Conservation (phyloP, 2,888 invertebrate genomes). For the Spilarctia lutea region DNA sequence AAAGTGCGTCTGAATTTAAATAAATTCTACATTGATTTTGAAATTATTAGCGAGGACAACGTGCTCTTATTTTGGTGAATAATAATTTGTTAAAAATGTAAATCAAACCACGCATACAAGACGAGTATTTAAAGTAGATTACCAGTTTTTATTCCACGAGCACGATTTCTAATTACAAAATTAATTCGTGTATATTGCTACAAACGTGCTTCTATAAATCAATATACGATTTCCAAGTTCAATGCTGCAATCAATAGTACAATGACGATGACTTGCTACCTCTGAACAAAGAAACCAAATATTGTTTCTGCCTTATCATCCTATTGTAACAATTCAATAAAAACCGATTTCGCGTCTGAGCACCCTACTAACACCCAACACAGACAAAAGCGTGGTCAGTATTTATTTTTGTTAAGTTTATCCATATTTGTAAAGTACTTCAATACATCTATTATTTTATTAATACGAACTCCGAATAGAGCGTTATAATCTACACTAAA, state of each 20-base stretch:
- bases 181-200: conserved; percentile 36
- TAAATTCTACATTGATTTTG: not conserved
- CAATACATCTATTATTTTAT: not conserved
- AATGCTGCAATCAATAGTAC: conserved; percentile 65
- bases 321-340: conserved; percentile 55
- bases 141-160: conserved; percentile 20
- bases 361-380: conserved; percentile 63
- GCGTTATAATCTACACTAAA: not conserved
- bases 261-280: conserved; percentile 66
- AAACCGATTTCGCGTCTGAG: conserved; percentile 45
- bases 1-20: not conserved
- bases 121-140: conserved; percentile 26
- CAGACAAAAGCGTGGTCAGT: conserved; percentile 27
- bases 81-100: conserved; percentile 14
- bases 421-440: not conserved
- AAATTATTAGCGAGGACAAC: not conserved
- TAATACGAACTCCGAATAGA: not conserved
- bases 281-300: conserved; percentile 52
- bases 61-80: not conserved
- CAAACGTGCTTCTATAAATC: conserved; percentile 51
- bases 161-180: conserved; percentile 46
- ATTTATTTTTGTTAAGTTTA: not conserved
- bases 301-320: conserved; percentile 65
- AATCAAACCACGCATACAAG: conserved; percentile 18
- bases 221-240: conserved; percentile 63